phyloP scores from a whole-genome alignment of 2,888 invertebrate species.

The Altica lythri region DNA sequence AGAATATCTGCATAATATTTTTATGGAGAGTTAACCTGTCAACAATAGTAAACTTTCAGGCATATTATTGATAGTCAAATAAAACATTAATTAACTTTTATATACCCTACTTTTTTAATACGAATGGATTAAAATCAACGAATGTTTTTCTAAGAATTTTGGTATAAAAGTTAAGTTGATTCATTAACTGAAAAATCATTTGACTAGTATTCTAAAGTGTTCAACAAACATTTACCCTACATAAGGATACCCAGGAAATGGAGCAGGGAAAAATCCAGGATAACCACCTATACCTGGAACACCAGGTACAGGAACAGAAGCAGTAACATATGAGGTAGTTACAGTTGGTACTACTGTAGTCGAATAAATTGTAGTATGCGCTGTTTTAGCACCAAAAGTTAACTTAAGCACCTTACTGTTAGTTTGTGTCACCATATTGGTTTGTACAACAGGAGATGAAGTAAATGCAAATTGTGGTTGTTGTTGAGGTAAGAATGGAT shows the following conservation, averaged over 20 bases:
- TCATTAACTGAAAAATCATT: too few species aligned
- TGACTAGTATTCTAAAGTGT: conserved; percentile 12
- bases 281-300: conserved; percentile 68
- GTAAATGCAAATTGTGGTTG: conserved; percentile 76
- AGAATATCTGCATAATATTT: too few species aligned
- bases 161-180: too few species aligned
- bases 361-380: conserved; percentile 83
- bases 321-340: conserved; percentile 82
- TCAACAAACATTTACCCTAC: conserved; percentile 64
- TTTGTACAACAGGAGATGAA: conserved; percentile 79
- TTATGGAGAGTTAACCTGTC: too few species aligned
- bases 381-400: conserved; percentile 89
- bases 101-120: too few species aligned
- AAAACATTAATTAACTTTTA: too few species aligned
- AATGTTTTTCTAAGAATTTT: too few species aligned
- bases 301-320: conserved; percentile 75
- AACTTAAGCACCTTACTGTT: conserved; percentile 82
- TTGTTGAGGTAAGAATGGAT: conserved; percentile 62
- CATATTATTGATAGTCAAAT: too few species aligned
- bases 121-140: too few species aligned
- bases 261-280: conserved; percentile 78
- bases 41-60: too few species aligned
- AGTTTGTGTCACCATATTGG: conserved; percentile 78
- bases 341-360: conserved; percentile 82
- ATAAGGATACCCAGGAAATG: conserved; percentile 74